phyloP scores from a whole-genome alignment of 2,113 vertebrate genomes.

The Crotalus helleri region DNA sequence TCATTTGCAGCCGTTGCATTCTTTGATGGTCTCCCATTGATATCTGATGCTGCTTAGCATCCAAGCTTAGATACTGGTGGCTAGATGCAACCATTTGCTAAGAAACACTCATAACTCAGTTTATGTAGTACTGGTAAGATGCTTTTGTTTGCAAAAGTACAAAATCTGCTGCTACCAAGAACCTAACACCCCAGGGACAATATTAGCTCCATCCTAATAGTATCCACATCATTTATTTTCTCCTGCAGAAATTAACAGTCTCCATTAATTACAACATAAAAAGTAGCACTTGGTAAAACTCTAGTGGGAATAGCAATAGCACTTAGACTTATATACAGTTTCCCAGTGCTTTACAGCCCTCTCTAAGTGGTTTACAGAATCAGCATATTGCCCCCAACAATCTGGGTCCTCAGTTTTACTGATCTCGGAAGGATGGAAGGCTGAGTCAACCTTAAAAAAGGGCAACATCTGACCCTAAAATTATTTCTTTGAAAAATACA shows the following conservation, averaged over 20 bases:
- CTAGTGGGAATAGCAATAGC: neutral
- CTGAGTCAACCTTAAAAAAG: neutral
- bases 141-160: neutral
- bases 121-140: neutral
- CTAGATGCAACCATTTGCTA: neutral
- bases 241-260: neutral
- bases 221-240: neutral
- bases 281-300: neutral
- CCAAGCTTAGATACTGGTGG: neutral
- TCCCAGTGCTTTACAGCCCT: neutral
- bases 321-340: neutral
- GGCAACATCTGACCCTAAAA: neutral
- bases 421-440: neutral
- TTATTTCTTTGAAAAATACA: neutral
- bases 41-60: neutral
- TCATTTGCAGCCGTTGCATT: neutral
- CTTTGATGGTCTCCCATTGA: neutral
- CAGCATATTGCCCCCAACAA: neutral
- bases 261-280: neutral
- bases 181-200: neutral
- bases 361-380: neutral
- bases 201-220: neutral
- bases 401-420: neutral
- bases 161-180: neutral
- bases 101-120: neutral